Evolutionary conservation across 2,797 vertebrate genomes (phyloP), one percentile per base, ranked within the genome.

Genomic region (Serranus cabrilla): DNA sequence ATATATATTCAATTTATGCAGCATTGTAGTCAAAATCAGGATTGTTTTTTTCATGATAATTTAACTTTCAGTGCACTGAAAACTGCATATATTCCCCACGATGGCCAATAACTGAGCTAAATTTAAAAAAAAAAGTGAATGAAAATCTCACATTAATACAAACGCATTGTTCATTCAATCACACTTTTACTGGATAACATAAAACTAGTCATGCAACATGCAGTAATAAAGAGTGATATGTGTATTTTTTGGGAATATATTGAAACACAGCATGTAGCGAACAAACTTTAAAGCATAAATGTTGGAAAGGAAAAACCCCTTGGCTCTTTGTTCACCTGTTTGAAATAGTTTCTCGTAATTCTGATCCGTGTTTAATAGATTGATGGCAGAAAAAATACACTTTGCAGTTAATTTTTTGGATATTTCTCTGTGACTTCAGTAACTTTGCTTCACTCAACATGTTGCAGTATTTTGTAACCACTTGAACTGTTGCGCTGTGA

Each of bases 161-260:
- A 58, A 70, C 14, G 10, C 20, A 39, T 55, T 64, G 43, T 66
- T 63, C 59, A 40, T 64, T 74, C 67, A 74, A 8, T 62, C 71
- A 74, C 77, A 40, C 74, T 23, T 61, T 68, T 52, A 71, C 78
- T 74, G 37, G 17, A 40, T 57, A 70, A 66, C 17, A 18, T 51
- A 73, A 86, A 82, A 67, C 74, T 34, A 64, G 18, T 46, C 90
- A 86, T 90, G 88, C 88, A 83, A 45, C 89, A 83, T 91, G 90
- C 87, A 81, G 2, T 56, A 12, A 65, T 60, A 58, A 51, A 23
- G 37, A 54, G 18, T 46, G 54, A 60, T 49, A 23, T 64, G 73
- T 62, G 21, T 18, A 9, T 67, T 46, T 65, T 55, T 20, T 46
- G 7, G 31, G 40, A 54, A 18, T n/a, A 43, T 45, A 43, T 56